phyloP scores from a whole-genome alignment of 92 coral and sea anemone genomes.

The Desmophyllum pertusum region DNA sequence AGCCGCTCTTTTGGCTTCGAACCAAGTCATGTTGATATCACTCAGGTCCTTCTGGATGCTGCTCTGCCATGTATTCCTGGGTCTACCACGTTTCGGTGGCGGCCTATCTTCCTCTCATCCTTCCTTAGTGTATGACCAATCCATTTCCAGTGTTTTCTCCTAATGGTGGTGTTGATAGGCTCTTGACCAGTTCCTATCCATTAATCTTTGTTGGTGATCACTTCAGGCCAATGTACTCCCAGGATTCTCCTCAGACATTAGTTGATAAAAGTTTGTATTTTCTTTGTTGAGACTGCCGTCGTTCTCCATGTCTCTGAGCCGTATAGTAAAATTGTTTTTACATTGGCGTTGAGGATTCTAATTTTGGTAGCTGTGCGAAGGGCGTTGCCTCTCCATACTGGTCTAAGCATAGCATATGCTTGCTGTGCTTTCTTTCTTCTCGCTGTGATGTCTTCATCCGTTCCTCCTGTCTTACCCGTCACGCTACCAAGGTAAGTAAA shows the following conservation, averaged over 20 bases:
- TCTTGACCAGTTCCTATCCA: too few species aligned
- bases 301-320: too few species aligned
- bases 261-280: too few species aligned
- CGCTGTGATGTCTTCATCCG: too few species aligned
- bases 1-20: too few species aligned
- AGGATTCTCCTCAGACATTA: not conserved
- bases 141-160: not conserved
- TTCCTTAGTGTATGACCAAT: too few species aligned
- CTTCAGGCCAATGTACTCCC: not conserved
- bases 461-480: not conserved
- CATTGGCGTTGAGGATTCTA: not conserved
- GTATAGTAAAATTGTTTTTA: not conserved
- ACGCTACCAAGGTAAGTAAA: not conserved
- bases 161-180: not conserved
- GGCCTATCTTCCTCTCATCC: too few species aligned
- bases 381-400: not conserved
- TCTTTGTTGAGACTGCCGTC: not conserved
- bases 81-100: too few species aligned
- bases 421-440: not conserved
- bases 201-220: not conserved
- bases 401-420: not conserved
- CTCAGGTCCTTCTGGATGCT: too few species aligned
- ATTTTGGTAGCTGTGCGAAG: not conserved
- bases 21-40: too few species aligned
- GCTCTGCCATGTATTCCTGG: too few species aligned